These are phyloP conservation scores for Canis aureus DNA, from an alignment of 2,113 vertebrate species.

Conservation along the genomic window DNA sequence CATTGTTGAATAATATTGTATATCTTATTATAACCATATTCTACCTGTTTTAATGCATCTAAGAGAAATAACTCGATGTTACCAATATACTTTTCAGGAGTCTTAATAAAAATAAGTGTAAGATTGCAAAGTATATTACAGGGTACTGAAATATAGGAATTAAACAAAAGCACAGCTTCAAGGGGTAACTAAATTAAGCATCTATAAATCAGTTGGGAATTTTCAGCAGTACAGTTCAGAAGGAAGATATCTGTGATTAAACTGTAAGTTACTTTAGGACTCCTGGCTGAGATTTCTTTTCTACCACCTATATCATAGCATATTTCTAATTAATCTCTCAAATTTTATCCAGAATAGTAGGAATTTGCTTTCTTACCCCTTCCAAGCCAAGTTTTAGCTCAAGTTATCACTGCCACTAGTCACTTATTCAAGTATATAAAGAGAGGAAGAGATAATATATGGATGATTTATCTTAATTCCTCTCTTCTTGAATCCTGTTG, in stretches of 20 bases:
- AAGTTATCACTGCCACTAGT: background rate
- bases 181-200: background rate
- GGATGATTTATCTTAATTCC: background rate
- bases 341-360: background rate
- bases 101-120: background rate
- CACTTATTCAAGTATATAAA: background rate
- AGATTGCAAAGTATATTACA: background rate
- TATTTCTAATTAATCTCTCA: background rate
- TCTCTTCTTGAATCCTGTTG: background rate
- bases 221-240: background rate
- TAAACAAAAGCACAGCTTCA: background rate
- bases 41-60: background rate
- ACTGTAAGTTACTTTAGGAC: background rate
- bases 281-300: background rate
- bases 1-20: background rate
- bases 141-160: background rate
- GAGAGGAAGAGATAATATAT: background rate
- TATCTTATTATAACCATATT: background rate
- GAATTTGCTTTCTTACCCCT: background rate
- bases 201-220: background rate
- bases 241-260: background rate
- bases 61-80: background rate
- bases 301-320: background rate
- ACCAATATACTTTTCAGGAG: background rate
- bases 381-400: background rate